Percentiles rank a stretch among this genome's conserved stretches.
phyloP scores from a whole-genome alignment of 2,888 invertebrate genomes.

The Eupsilia transversa region DNA sequence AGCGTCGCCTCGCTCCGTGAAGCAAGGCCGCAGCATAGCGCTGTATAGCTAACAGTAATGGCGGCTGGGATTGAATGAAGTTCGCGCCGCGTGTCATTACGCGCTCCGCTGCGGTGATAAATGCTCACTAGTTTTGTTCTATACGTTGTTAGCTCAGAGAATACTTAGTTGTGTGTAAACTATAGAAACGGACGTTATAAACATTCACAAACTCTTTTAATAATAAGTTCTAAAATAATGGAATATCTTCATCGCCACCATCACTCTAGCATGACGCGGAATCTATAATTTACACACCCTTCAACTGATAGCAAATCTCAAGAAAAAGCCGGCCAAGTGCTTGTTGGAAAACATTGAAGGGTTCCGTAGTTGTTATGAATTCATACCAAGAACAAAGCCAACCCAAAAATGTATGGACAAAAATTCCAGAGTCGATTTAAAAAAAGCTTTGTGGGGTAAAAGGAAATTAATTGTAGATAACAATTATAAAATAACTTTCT shows the following conservation, averaged over 20 bases:
- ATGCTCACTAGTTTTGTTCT: constrained; percentile 22
- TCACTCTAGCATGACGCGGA: neutral
- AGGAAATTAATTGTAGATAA: no score
- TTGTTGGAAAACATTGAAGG: neutral
- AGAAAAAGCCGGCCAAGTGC: neutral
- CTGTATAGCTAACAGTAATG: neutral
- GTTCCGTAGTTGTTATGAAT: neutral
- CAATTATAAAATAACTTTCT: no score
- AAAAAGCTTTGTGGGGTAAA: neutral
- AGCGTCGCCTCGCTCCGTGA: neutral
- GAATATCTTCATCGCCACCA: neutral
- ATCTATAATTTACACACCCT: no score
- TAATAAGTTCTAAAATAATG: neutral
- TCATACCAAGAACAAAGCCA: neutral
- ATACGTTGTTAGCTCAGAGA: neutral
- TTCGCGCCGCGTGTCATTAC: neutral
- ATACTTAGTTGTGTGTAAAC: neutral
- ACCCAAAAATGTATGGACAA: neutral
- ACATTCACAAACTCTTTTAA: neutral
- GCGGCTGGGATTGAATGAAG: constrained; percentile 15
- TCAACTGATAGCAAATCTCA: neutral
- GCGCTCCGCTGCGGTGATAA: constrained; percentile 25
- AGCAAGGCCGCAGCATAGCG: neutral
- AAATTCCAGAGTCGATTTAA: no score
- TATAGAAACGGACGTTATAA: neutral